phyloP scores from a whole-genome alignment of 1,140 invertebrate species.

The Polypedilum pembai region DNA sequence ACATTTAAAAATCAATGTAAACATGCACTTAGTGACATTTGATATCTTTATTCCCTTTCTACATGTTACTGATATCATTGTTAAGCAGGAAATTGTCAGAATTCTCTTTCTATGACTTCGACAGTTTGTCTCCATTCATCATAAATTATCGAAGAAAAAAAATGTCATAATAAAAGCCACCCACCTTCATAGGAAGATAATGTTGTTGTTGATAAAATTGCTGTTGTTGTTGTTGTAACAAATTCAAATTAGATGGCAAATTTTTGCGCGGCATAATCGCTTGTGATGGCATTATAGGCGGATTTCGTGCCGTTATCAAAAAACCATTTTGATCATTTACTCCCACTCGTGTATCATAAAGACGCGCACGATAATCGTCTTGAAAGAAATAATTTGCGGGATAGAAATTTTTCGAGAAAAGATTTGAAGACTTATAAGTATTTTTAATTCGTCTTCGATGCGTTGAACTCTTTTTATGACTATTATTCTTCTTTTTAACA shows the following conservation, averaged over 20 bases:
- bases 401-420: conserved; percentile 15
- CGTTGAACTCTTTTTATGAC: background rate
- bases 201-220: background rate
- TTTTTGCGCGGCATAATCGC: background rate
- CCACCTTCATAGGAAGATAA: conserved; percentile 6
- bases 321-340: conserved; percentile 3
- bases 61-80: too few relatives aligned
- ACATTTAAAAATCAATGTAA: too few relatives aligned
- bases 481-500: background rate
- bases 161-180: background rate
- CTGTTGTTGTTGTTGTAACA: conserved; percentile 1
- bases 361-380: background rate
- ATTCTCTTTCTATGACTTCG: too few relatives aligned
- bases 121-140: too few relatives aligned
- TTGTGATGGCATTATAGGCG: background rate
- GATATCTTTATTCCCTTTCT: too few relatives aligned
- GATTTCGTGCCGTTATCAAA: conserved; percentile 19
- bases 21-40: too few relatives aligned
- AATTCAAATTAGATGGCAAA: background rate
- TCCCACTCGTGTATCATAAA: background rate
- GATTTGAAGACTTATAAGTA: background rate
- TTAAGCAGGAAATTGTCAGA: too few relatives aligned
- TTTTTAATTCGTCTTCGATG: background rate
- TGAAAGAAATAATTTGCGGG: conserved; percentile 22
- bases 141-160: too few relatives aligned